Percentiles rank a stretch among this genome's conserved stretches.
These are phyloP conservation scores for Ischnura elegans DNA, from an alignment of 2,888 invertebrate genomes.

Conservation along the genomic window DNA sequence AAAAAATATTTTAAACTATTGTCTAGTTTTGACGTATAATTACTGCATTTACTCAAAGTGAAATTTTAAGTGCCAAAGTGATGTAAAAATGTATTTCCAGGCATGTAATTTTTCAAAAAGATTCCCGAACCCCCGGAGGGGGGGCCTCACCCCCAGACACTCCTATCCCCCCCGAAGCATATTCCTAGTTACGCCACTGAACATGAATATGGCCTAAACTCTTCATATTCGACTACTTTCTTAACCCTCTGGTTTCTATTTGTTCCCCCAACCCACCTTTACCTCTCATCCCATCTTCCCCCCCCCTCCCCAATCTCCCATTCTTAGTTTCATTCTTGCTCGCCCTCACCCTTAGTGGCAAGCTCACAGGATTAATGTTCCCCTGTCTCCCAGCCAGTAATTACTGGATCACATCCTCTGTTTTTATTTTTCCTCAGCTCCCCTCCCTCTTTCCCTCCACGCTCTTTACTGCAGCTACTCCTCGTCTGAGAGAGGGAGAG, in stretches of 20 bases:
- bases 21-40: too few relatives aligned
- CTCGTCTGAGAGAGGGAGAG: background rate
- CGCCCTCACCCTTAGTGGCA: slow-evolving; percentile 44
- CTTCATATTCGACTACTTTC: background rate
- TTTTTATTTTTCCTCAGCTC: slow-evolving; percentile 17
- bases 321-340: background rate
- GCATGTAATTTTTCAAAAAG: background rate
- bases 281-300: background rate
- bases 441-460: too few relatives aligned
- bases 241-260: background rate
- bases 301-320: background rate
- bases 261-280: background rate
- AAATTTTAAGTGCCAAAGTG: too few relatives aligned
- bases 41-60: too few relatives aligned
- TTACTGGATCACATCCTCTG: slow-evolving; percentile 46
- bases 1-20: too few relatives aligned
- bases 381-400: slow-evolving; percentile 39
- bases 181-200: too few relatives aligned
- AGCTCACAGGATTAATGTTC: slow-evolving; percentile 44
- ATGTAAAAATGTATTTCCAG: too few relatives aligned
- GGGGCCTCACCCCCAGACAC: too few relatives aligned
- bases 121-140: too few relatives aligned
- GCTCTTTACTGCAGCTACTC: slow-evolving; percentile 32
- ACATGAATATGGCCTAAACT: background rate
- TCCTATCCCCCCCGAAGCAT: too few relatives aligned